Base-by-base conservation (phyloP, 2,113 vertebrate species). In the Myotis yumanensis region DNA sequence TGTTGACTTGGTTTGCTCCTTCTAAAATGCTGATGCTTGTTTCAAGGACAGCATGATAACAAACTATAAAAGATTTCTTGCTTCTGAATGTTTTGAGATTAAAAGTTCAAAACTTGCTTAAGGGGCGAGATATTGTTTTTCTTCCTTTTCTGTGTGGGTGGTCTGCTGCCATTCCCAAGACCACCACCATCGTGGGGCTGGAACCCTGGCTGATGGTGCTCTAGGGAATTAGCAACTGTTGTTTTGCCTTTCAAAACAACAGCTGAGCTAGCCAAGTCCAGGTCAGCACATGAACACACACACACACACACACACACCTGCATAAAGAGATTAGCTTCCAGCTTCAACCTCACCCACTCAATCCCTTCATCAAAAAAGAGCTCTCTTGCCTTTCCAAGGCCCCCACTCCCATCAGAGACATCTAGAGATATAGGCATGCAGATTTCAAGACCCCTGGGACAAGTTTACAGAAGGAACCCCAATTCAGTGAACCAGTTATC, bases 91-190 rank as follows among this genome's bases (percentile, higher is more conserved):
- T 85, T 95, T 90, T 96, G 73, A 95, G 76, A 95, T 86, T 54
- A 32, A 87, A 86, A 91, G 11, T 62, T n/a, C n/a, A 89, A 87
- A 96, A 92, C 11, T 9, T 92, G 43, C 71, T 92, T 32, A 15
- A 72, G 18, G 35, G 20, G 64, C 17, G 87, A 62, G 48, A 22
- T 91, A 37, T 54, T 96, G 64, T 76, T 98, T 96, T 85, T 35
- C 37, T 89, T 96, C 94, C 57, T 95, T 81, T 86, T 72, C 89
- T 48, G 57, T 32, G 76, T 22, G 90, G 92, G 87, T 97, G 97
- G 81, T 91, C 52, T 15, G 23, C 64, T 46, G 2, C 35, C n/a
- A 80, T 90, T 91, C 52, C 32, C 25, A 85, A 85, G 92, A 86
- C 90, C 93, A 93, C 75, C 8, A 80, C 83, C 52, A 20, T 15